Base-by-base conservation (phyloP, 2,888 invertebrate species). In the Iphiclides podalirius region DNA sequence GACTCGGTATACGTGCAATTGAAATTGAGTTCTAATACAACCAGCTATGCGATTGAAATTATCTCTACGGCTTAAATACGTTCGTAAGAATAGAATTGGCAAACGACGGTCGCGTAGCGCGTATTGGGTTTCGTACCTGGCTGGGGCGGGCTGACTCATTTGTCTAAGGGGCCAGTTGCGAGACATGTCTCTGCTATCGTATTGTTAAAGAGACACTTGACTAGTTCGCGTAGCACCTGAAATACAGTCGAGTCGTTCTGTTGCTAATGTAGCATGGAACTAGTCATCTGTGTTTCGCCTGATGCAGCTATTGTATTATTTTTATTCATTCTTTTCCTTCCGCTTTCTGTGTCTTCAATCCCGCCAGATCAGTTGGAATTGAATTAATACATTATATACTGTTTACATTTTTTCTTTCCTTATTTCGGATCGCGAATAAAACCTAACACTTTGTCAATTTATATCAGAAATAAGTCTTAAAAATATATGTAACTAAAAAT, bases 11-110 rank as follows among this genome's bases (percentile, higher is more conserved):
- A 6, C 1, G 1, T 41, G 26, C 51, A 57, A 41, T 35, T 28
- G 20, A 59, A 57, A 54, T 42, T 58, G 23, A 37, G 31, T 43
- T 54, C 17, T 55, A 50, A 16, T 0, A 0, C 3, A 2, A 17
- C 26, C 2, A 0, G 0, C 0, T 34, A 48, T 59, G 55, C 37
- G 58, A 47, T 52, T 48, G 16, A 54, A 39, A 55, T 51, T 58
- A 4, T 34, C 11, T 52, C 54, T 55, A 17, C 12, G 33, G 48
- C 40, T 26, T 52, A 37, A 31, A 60, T 58, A 58, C 64, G 65
- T 67, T 64, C 64, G 63, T 75, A 73, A 79, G 75, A 83, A 82
- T 83, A 83, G 83, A 81, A 52, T 79, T 82, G 82, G 83, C 82
- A 81, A 67, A 58, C 67, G 55, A 55, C 60, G 64, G 46, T 57